Conservation (phyloP, 2,797 vertebrate species). For the Neosilurus hyrtlii region DNA sequence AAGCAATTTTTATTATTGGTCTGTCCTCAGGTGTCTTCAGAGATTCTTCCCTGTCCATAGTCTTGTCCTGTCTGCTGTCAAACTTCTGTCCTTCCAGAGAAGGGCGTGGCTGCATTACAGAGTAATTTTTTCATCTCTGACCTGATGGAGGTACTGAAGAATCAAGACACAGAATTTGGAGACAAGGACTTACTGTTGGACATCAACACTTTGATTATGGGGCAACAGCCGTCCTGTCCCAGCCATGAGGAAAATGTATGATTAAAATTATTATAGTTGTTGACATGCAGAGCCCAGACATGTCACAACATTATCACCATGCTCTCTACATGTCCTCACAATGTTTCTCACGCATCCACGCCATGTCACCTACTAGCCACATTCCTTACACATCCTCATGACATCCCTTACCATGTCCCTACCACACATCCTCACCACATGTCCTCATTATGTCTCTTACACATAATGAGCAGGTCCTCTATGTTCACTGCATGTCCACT, state of each 20-base stretch:
- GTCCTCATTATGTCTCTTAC: too few relatives aligned
- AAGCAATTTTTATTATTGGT: background rate
- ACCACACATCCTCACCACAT: too few relatives aligned
- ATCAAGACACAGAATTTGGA: slow-evolving; percentile 76
- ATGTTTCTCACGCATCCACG: too few relatives aligned
- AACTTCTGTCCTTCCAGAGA: slow-evolving; percentile 98
- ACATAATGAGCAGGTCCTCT: too few relatives aligned
- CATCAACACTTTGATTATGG: slow-evolving; percentile 80
- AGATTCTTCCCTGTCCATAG: slow-evolving; percentile 97
- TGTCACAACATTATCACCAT: too few relatives aligned
- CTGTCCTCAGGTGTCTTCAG: slow-evolving; percentile 87
- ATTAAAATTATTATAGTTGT: background rate
- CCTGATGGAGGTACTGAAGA: slow-evolving; percentile 98
- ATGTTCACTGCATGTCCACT: too few relatives aligned
- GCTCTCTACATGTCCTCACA: background rate
- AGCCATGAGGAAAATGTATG: slow-evolving; percentile 95
- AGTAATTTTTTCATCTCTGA: slow-evolving; percentile 99
- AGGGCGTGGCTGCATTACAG: slow-evolving; percentile 94
- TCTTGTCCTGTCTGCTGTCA: slow-evolving; percentile 96
- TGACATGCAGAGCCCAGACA: background rate
- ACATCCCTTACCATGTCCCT: too few relatives aligned
- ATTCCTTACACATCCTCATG: too few relatives aligned
- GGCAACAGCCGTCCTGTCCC: slow-evolving; percentile 90
- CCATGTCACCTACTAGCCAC: too few relatives aligned
- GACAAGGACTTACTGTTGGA: slow-evolving; percentile 83